These are phyloP conservation scores for Serilophus lunatus DNA, from an alignment of 2,113 vertebrate species.

Conservation along the genomic window DNA sequence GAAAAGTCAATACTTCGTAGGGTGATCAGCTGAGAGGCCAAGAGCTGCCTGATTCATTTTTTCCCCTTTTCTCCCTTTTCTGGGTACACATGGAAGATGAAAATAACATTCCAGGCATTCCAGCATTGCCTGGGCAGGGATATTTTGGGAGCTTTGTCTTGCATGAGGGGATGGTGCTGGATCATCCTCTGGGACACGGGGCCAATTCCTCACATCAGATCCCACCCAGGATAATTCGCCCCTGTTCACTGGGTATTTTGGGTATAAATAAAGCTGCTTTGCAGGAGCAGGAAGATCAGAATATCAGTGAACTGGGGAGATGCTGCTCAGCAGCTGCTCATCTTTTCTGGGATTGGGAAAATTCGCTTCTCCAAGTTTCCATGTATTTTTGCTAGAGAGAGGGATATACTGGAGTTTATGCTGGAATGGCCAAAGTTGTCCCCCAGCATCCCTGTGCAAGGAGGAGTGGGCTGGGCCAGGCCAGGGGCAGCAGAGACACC, in stretches of 20 bases:
- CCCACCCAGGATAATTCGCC: not conserved
- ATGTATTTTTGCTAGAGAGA: not conserved
- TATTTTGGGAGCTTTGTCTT: not conserved
- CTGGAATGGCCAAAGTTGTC: not conserved
- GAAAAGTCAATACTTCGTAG: not conserved
- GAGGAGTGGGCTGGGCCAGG: not conserved
- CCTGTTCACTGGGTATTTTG: not conserved
- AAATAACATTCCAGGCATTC: not conserved
- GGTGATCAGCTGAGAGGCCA: not conserved
- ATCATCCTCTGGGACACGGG: not conserved
- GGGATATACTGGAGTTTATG: not conserved
- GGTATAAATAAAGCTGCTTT: not conserved
- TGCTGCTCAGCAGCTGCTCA: not conserved
- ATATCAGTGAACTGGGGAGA: not conserved
- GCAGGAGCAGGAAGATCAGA: not conserved
- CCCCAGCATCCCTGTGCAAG: fast-evolving
- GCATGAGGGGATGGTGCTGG: not conserved
- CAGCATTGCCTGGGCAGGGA: not conserved
- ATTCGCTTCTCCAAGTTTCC: not conserved
- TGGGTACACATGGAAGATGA: not conserved
- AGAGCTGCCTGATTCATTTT: fast-evolving
- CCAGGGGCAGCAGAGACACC: not conserved
- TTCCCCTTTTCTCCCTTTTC: not conserved
- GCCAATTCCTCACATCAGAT: not conserved
- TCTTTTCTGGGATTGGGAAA: not conserved